phyloP scores from a whole-genome alignment of 2,888 invertebrate species.

The Pelosia muscerda region DNA sequence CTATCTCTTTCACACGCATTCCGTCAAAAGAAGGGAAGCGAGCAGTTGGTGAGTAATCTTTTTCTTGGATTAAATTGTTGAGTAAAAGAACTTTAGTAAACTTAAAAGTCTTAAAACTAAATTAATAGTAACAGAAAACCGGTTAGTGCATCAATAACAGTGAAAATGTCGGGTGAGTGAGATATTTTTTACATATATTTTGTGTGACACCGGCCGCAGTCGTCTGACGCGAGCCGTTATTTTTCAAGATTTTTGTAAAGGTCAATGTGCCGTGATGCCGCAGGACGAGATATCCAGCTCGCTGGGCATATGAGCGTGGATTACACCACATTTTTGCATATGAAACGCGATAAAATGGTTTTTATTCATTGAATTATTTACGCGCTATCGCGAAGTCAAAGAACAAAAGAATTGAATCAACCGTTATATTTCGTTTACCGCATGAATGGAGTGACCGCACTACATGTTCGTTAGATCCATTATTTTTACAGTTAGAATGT shows the following conservation, averaged over 20 bases:
- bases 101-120: slow-evolving; percentile 20
- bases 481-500: slow-evolving; percentile 63
- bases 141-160: slow-evolving; percentile 34
- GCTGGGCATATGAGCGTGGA: slow-evolving; percentile 61
- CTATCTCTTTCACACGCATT: slow-evolving; percentile 65
- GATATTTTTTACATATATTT: slow-evolving; percentile 26
- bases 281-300: slow-evolving; percentile 60
- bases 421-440: slow-evolving; percentile 65
- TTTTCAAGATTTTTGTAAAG: slow-evolving; percentile 79
- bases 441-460: slow-evolving; percentile 66
- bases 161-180: slow-evolving; percentile 45
- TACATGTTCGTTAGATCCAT: slow-evolving; percentile 54
- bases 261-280: slow-evolving; percentile 77
- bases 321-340: slow-evolving; percentile 59
- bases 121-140: slow-evolving; percentile 22
- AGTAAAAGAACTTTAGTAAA: slow-evolving; percentile 29
- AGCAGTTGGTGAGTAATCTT: slow-evolving; percentile 75
- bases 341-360: slow-evolving; percentile 50
- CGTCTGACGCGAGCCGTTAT: slow-evolving; percentile 74
- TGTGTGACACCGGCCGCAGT: slow-evolving; percentile 48
- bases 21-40: slow-evolving; percentile 67
- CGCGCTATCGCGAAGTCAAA: slow-evolving; percentile 31
- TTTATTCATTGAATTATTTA: slow-evolving; percentile 52
- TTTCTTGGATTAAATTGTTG: slow-evolving; percentile 51
- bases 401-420: slow-evolving; percentile 54